phyloP scores from a whole-genome alignment of 2,888 invertebrate genomes.

The Stenodema calcarata region DNA sequence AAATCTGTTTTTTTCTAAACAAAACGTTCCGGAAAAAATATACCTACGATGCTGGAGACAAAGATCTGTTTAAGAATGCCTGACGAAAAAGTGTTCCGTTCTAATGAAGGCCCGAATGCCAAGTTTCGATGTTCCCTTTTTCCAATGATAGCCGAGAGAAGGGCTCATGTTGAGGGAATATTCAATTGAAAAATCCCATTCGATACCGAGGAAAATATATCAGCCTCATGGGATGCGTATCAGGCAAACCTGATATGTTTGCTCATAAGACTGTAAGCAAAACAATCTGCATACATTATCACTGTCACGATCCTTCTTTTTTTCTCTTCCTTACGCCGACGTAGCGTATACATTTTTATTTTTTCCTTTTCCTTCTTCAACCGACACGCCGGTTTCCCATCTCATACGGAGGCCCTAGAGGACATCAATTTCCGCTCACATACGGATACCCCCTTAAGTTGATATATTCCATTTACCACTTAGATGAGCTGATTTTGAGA shows the following conservation, averaged over 20 bases:
- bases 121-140: not conserved
- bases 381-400: not conserved
- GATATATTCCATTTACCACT: not conserved
- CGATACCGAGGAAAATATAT: not conserved
- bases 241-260: not conserved
- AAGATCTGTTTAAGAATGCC: too few species aligned
- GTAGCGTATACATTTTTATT: slow-evolving; percentile 4
- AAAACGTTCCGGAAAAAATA: too few species aligned
- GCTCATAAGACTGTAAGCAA: not conserved
- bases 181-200: not conserved
- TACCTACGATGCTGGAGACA: too few species aligned
- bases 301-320: slow-evolving; percentile 8
- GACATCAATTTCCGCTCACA: not conserved
- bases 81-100: too few species aligned
- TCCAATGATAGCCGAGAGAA: not conserved
- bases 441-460: not conserved
- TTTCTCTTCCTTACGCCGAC: not conserved
- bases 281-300: slow-evolving; percentile 27
- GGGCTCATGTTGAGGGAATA: not conserved
- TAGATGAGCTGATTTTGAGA: not conserved
- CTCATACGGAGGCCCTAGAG: not conserved
- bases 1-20: too few species aligned
- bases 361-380: not conserved
- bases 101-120: too few species aligned
- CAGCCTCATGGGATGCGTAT: not conserved